Base-by-base conservation (phyloP, 2,888 invertebrate genomes). In the Autographa pulchrina region DNA sequence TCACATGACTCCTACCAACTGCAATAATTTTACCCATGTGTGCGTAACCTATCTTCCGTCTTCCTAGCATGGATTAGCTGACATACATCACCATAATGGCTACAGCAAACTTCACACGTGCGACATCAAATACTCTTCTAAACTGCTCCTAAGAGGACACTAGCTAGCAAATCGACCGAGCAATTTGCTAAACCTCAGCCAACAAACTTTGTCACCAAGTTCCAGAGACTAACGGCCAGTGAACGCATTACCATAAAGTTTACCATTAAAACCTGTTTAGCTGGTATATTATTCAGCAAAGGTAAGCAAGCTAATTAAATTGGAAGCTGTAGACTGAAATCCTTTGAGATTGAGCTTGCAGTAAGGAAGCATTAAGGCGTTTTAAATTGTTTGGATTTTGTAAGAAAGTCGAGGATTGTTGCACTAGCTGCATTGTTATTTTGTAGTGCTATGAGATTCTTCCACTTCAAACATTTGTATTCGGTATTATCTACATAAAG, bases 181-280 rank as follows among this genome's bases (percentile, higher is more conserved):
- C 84, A 83, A 85, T 89, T 89, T 82, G 75, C 85, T 83, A 86
- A 86, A 86, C 84, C 81, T 78, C 82, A 68, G 66, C 43, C 65
- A 72, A 75, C 75, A 68, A 70, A 85, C 79, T 82, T 82, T 8
- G 61, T 41, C 58, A 38, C 62, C 48, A 66, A 77, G 25, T 74
- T 74, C 43, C 59, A 16, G 54, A 25, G 13, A 20, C 18, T 70
- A 65, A 68, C 48, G 58, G 65, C 59, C 20, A 35, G 43, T n/a
- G n/a, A 31, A 14, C 58, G 48, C 69, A 74, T 70, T 70, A 74
- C 48, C 18, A 62, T 65, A 69, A 68, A 78, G 64, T 25, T 52
- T 8, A 16, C 32, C 48, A 70, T 75, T 81, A 69, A 72, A 78
- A 77, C 66, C 70, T 64, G 61, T 68, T 77, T 70, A 68, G 52